Conservation (phyloP, 2,113 vertebrate genomes). For the Centropristis striata region DNA sequence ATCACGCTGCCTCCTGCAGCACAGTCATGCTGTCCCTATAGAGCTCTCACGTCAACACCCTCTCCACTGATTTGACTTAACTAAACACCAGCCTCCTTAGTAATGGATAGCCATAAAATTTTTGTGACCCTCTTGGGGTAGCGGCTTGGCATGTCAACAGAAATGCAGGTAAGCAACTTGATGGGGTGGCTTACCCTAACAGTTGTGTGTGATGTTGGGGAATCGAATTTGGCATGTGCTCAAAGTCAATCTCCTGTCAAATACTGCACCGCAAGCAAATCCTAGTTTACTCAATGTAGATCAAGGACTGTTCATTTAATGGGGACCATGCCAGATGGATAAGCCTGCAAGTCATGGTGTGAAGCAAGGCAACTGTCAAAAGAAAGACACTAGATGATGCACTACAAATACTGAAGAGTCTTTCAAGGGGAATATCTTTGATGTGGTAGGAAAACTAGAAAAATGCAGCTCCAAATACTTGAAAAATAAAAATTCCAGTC, state of each 20-base stretch:
- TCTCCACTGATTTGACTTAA: conserved; percentile 51
- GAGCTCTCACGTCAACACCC: conserved; percentile 42
- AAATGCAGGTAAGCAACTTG: conserved; percentile 25
- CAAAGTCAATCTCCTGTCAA: background rate
- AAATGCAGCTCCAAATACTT: background rate
- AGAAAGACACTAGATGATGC: background rate
- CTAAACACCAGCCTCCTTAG: conserved; percentile 52
- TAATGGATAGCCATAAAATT: conserved; percentile 53
- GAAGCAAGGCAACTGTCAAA: background rate
- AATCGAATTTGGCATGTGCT: conserved; percentile 12
- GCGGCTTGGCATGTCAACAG: conserved; percentile 28
- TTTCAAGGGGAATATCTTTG: background rate
- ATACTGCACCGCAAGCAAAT: conserved; percentile 9
- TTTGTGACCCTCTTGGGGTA: conserved; percentile 23
- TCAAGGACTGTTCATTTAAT: background rate
- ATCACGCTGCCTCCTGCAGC: conserved; percentile 68
- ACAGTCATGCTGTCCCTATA: conserved; percentile 52
- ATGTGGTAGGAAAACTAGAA: background rate
- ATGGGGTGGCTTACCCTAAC: background rate
- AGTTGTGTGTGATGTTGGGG: background rate
- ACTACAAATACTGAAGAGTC: background rate
- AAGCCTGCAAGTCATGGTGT: background rate
- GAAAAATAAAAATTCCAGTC: background rate
- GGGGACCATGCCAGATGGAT: background rate
- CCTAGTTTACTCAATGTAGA: background rate